Conservation (phyloP, 2,888 invertebrate species). For the Conomelus anceps region DNA sequence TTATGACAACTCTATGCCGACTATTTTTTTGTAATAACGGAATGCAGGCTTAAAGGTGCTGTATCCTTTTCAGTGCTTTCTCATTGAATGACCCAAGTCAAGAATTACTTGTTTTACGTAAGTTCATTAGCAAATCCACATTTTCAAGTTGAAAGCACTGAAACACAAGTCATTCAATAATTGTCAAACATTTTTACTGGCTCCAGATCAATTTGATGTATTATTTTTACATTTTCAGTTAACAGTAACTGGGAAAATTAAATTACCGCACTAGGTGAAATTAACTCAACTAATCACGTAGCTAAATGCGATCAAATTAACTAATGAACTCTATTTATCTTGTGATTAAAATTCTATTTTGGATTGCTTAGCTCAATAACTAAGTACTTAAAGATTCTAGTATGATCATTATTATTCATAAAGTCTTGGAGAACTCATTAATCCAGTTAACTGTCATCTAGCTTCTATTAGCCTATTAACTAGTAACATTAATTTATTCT, state of each 20-base stretch:
- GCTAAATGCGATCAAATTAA: background rate
- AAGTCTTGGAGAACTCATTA: background rate
- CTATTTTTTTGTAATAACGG: too few species aligned
- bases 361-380: background rate
- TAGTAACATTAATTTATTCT: background rate
- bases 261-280: too few species aligned
- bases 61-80: background rate
- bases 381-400: background rate
- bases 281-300: too few species aligned
- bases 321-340: background rate
- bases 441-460: background rate
- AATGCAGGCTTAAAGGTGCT: background rate
- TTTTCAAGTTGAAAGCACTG: background rate
- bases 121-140: background rate
- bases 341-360: background rate
- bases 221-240: background rate
- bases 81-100: background rate
- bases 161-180: background rate
- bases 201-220: background rate
- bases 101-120: background rate
- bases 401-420: background rate
- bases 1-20: too few species aligned
- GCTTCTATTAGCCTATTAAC: background rate
- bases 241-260: too few species aligned
- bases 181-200: background rate